Evolutionary conservation across 35 echinoderm and acorn worm species (phyloP), one percentile per base, ranked within the genome.

Genomic region (Amphiura filiformis): DNA sequence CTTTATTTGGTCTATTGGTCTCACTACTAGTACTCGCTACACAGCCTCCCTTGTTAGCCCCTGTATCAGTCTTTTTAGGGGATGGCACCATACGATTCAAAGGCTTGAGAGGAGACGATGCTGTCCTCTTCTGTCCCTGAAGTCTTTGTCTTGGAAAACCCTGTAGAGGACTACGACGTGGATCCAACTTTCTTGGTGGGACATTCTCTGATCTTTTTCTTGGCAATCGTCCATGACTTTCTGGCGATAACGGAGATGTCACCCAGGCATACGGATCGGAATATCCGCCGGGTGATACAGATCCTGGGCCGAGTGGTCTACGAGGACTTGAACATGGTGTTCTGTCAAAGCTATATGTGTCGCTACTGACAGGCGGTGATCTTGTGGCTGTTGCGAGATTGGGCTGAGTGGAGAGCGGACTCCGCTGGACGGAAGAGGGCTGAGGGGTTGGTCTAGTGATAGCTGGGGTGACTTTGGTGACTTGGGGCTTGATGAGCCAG

Each of bases 101-200:
- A 15, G 89, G 89, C 42, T 91, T 91, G 20, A 91, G 76, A 35
- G 89, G 89, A 23, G 82, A 79, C 31, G 82, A 82, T 33, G 76
- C 89, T 12, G 65, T 44, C 32, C 89, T 65, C 89, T 91, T 91
- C 30, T 64, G 82, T 22, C 28, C 75, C 14, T 39, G 85, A 37
- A 76, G 85, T 31, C 65, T 39, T 4, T 52, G 57, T 39, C 56
- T 37, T 13, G 65, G 81, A 31, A 32, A 40, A 49, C 81, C 31
- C 17, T 83, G 30, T 15, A 37, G 18, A 9, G 35, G 26, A 77
- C 85, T 30, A 78, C 85, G 85, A 39, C 85, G 40, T 78, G 76
- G 75, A 87, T 78, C 36, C 85, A 40, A 76, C 38, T 78, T 78
- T 78, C 85, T 87, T 11, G 85, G 85, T 22, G 85, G 85, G 3